Conservation (phyloP, 2,888 invertebrate genomes). For the Leptarthrus brevirostris region DNA sequence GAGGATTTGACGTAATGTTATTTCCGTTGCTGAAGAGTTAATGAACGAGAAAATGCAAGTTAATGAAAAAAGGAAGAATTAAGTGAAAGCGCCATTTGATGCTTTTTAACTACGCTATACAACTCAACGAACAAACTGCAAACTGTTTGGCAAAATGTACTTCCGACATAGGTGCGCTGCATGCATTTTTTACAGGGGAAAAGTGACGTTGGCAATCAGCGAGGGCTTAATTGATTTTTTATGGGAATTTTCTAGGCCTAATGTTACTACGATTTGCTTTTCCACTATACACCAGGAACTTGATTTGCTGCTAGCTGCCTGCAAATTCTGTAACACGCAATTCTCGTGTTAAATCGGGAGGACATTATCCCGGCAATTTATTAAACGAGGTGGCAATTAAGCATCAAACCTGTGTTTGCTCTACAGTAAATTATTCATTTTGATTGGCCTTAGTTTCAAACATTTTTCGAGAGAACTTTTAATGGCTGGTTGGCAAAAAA, state of each 20-base stretch:
- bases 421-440: constrained; percentile 16
- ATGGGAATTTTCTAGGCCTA: constrained; percentile 2
- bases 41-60: constrained; percentile 25
- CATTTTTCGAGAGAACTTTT: not conserved
- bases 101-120: constrained; percentile 1
- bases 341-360: constrained; percentile 30
- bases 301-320: constrained; percentile 8
- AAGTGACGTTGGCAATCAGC: constrained; percentile 11
- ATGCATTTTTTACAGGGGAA: not conserved
- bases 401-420: not conserved
- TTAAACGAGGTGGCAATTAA: constrained; percentile 37
- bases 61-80: not conserved
- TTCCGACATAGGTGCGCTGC: constrained; percentile 7
- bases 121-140: not conserved
- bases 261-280: not conserved
- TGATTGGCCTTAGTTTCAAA: no score
- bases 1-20: not conserved
- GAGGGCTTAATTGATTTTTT: constrained; percentile 32
- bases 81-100: not conserved
- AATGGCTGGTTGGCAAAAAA: no score
- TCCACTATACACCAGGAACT: constrained; percentile 10
- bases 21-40: no score
- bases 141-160: constrained; percentile 7
- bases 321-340: constrained; percentile 40
- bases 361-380: constrained; percentile 25